A percentile compares a stretch with the other conserved stretches of the same genome.
These are phyloP conservation scores for Stichodactyla mertensii DNA, from an alignment of 64 coral and sea anemone species.

Conservation along the genomic window DNA sequence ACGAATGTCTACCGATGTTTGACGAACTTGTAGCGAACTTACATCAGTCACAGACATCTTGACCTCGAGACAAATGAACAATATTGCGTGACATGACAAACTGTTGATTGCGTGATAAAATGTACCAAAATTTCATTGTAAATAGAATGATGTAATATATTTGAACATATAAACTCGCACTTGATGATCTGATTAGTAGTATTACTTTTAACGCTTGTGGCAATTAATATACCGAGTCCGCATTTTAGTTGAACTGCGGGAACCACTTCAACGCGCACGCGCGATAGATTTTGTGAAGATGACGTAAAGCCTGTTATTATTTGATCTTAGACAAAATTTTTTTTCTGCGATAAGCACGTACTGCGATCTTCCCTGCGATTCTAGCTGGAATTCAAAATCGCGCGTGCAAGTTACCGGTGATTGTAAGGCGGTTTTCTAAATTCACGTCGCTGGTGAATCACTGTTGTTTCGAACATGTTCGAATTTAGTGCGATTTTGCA, in stretches of 20 bases:
- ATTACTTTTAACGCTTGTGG: neutral
- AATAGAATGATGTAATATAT: neutral
- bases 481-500: no score
- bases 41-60: slow-evolving; percentile 8
- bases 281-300: neutral
- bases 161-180: neutral
- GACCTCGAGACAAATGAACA: neutral
- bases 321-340: no score
- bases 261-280: neutral
- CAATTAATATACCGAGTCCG: neutral
- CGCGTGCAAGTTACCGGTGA: no score
- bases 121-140: neutral
- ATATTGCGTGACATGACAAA: neutral
- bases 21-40: slow-evolving; percentile 16
- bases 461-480: no score
- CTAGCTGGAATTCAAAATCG: no score
- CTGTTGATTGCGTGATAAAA: neutral
- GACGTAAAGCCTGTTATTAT: no score
- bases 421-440: no score
- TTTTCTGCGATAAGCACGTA: no score
- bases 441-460: no score
- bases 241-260: neutral
- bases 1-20: slow-evolving; percentile 15
- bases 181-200: neutral
- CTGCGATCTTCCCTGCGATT: no score